A percentile compares a stretch with the other conserved stretches of the same genome.
Evolutionary conservation across 2,797 vertebrate genomes (phyloP).

Genomic region (Argentina silus): DNA sequence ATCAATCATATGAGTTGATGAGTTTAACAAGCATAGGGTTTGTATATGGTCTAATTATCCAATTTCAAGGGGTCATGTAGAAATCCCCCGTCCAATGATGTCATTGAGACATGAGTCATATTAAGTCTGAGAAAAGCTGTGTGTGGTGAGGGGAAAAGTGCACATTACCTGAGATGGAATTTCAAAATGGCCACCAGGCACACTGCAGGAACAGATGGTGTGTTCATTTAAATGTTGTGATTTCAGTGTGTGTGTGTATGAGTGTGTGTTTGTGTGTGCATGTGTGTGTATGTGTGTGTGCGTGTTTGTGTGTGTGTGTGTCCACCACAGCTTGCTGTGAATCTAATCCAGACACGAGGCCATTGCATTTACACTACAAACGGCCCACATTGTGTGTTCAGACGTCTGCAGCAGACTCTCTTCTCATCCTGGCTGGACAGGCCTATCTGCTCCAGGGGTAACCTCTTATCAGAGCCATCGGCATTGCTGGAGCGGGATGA

Average conservation of each 20-base stretch:
- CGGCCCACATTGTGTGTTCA: slow-evolving; percentile 24
- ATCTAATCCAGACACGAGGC: neutral
- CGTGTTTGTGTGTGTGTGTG: neutral
- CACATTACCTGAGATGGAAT: slow-evolving; percentile 47
- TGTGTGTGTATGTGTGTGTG: neutral
- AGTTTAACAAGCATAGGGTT: neutral
- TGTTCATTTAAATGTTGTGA: slow-evolving; percentile 69
- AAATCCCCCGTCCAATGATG: neutral
- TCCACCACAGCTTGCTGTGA: neutral
- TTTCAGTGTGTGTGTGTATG: slow-evolving; percentile 43
- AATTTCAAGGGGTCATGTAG: neutral
- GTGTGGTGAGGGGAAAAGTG: slow-evolving; percentile 33
- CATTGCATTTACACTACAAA: neutral
- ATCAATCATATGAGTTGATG: slow-evolving; percentile 1
- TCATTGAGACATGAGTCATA: slow-evolving; percentile 34
- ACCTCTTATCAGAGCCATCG: slow-evolving; percentile 78
- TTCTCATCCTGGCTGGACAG: slow-evolving; percentile 44
- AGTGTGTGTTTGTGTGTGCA: neutral
- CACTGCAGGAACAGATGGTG: slow-evolving; percentile 68
- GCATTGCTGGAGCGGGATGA: slow-evolving; percentile 77
- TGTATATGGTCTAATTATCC: neutral
- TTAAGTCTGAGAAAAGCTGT: slow-evolving; percentile 28
- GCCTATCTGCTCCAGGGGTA: slow-evolving; percentile 68
- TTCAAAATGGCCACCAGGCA: slow-evolving; percentile 62
- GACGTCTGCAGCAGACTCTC: slow-evolving; percentile 25